Conservation (phyloP, 2,888 invertebrate species). For the Periphyllus acericola region DNA sequence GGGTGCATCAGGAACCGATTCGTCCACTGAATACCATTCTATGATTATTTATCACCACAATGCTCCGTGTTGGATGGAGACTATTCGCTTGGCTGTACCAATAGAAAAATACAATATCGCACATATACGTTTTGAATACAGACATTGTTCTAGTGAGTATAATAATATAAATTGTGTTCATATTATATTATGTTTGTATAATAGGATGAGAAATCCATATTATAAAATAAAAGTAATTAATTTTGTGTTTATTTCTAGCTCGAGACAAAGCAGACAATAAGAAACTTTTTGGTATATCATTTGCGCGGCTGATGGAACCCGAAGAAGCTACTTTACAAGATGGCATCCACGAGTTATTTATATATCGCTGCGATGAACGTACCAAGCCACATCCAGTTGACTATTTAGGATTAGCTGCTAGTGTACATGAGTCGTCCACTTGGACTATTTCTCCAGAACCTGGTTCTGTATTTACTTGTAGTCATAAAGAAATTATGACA, state of each 20-base stretch:
- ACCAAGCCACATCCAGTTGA: constrained; percentile 72
- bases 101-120: constrained; percentile 93
- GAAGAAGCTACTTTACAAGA: constrained; percentile 90
- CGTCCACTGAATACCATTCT: constrained; percentile 81
- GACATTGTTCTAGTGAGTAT: constrained; percentile 90
- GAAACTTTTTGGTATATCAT: constrained; percentile 91
- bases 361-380: constrained; percentile 92
- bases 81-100: constrained; percentile 85
- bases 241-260: constrained; percentile 69
- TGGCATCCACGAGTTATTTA: constrained; percentile 87
- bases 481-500: constrained; percentile 84
- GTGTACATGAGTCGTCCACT: constrained; percentile 67
- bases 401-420: constrained; percentile 69
- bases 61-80: constrained; percentile 92
- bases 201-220: no score
- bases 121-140: constrained; percentile 89
- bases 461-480: constrained; percentile 74
- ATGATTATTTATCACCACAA: constrained; percentile 94
- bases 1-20: constrained; percentile 85
- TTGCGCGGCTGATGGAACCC: constrained; percentile 88
- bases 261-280: constrained; percentile 87
- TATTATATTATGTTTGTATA: background rate
- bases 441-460: constrained; percentile 70
- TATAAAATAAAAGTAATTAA: no score
- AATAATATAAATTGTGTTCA: background rate